These are phyloP conservation scores for Agrilus mali DNA, from an alignment of 2,888 invertebrate species.

Conservation along the genomic window DNA sequence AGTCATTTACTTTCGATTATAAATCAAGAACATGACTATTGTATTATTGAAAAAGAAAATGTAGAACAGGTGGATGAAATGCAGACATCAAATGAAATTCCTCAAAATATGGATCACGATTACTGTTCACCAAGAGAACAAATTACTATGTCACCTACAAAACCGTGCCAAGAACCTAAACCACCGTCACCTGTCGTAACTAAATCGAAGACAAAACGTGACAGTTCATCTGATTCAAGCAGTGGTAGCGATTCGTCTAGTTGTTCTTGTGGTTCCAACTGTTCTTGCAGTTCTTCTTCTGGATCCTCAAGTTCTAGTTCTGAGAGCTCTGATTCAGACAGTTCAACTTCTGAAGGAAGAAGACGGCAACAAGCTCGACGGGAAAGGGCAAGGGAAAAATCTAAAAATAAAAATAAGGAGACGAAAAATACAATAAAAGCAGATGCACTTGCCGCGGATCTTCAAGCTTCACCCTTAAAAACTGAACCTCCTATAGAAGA, in stretches of 20 bases:
- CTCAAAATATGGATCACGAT: conserved; percentile 32
- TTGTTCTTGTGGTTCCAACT: conserved; percentile 73
- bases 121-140: conserved; percentile 24
- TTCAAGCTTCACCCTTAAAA: conserved; percentile 26
- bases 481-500: conserved; percentile 56
- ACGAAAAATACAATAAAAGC: conserved; percentile 32
- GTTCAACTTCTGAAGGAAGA: conserved; percentile 44
- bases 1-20: too few species aligned
- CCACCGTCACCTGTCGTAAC: not conserved
- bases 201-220: conserved; percentile 22
- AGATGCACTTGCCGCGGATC: conserved; percentile 41
- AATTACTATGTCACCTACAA: conserved; percentile 8
- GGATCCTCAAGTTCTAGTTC: conserved; percentile 37
- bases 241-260: conserved; percentile 63
- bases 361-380: conserved; percentile 33
- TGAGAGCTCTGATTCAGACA: conserved; percentile 43
- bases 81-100: conserved; percentile 12
- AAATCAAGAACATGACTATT: conserved; percentile 14
- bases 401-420: conserved; percentile 31
- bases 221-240: conserved; percentile 60
- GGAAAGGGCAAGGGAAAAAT: conserved; percentile 30
- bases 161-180: conserved; percentile 6
- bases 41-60: conserved; percentile 11
- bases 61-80: conserved; percentile 31
- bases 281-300: conserved; percentile 66